A percentile compares a stretch with the other conserved stretches of the same genome.
These are phyloP conservation scores for Drosophila pandora DNA, from an alignment of 1,140 invertebrate genomes.

Conservation along the genomic window DNA sequence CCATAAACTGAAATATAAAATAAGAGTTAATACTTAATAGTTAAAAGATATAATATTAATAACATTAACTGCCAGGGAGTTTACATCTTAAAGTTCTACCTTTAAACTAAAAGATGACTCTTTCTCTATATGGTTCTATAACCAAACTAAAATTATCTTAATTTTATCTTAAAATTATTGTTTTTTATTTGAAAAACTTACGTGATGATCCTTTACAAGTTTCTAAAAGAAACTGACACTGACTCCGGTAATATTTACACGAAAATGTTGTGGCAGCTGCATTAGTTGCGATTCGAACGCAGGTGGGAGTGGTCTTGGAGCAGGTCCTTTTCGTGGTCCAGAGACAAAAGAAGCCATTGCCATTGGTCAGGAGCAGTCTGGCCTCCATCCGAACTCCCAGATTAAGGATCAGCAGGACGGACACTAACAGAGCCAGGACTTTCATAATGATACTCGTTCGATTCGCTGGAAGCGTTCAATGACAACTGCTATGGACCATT, in stretches of 20 bases:
- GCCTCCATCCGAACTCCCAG: constrained; percentile 26
- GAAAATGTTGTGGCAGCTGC: background rate
- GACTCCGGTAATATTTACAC: constrained; percentile 50
- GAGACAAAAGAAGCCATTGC: constrained; percentile 46
- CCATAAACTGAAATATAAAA: constrained; percentile 23
- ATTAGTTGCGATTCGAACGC: constrained; percentile 1
- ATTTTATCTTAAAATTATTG: background rate
- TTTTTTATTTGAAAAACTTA: constrained; percentile 3
- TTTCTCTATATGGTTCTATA: no score
- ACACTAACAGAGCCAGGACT: constrained; percentile 7
- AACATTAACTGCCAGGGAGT: no score
- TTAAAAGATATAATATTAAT: no score
- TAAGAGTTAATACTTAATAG: background rate
- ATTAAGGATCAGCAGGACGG: constrained; percentile 14
- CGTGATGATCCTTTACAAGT: constrained; percentile 31
- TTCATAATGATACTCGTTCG: constrained; percentile 36
- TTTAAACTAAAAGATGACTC: background rate
- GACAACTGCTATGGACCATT: background rate
- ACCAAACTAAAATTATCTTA: no score
- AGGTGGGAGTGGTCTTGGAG: constrained; percentile 24
- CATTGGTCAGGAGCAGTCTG: constrained; percentile 30
- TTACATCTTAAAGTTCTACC: no score
- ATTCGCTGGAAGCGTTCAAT: background rate
- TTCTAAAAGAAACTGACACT: constrained; percentile 50
- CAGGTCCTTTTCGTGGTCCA: constrained; percentile 42